Evolutionary conservation across 1,140 invertebrate genomes (phyloP), one percentile per base, ranked within the genome.

Genomic region (Heliconius himera): DNA sequence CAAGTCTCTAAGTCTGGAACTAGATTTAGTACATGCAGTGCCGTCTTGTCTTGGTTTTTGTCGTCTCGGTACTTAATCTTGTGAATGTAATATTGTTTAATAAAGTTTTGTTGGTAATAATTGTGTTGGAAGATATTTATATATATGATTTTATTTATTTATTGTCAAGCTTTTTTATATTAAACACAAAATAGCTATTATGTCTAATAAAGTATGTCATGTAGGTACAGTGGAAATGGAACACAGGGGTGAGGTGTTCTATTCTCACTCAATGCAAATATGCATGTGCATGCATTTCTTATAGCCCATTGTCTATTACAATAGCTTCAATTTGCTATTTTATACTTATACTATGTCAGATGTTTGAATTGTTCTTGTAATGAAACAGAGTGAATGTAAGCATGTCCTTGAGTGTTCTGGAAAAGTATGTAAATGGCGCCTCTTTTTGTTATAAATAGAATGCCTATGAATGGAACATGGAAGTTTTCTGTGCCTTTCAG

Each of bases 21-120:
- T 56, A 56, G n/a, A 56, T 56, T 22, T 66, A 77, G 49, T 72
- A 72, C 74, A 36, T 82, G 80, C 83, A 82, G 83, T 82, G 80
- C 83, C 83, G 83, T 80, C 78, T 79, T 75, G 78, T n/a, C 54
- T 56, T 56, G 54, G 8, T 20, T 22, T 56, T 56, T 56, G 54
- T 22, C 38, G 36, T 56, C 76, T 70, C 20, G 41, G 29, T 76
- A 76, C 76, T 77, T 70, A 72, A 46, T 29, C 11, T 29, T 66
- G 26, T 22, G n/a, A 9, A 22, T 60, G 20, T 60, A 60, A 60
- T 60, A 22, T 22, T 60, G 8, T 60, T 60, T 60, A 60, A 22
- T 60, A 60, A 60, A 60, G 54, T 60, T 60, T n/a, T 60, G 6
- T 26, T 66, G 9, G n/a, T 29, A 66, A 66, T 46, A 46, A 66